Base-by-base conservation (phyloP, 2,797 vertebrate species). In the Danio jaintianensis region DNA sequence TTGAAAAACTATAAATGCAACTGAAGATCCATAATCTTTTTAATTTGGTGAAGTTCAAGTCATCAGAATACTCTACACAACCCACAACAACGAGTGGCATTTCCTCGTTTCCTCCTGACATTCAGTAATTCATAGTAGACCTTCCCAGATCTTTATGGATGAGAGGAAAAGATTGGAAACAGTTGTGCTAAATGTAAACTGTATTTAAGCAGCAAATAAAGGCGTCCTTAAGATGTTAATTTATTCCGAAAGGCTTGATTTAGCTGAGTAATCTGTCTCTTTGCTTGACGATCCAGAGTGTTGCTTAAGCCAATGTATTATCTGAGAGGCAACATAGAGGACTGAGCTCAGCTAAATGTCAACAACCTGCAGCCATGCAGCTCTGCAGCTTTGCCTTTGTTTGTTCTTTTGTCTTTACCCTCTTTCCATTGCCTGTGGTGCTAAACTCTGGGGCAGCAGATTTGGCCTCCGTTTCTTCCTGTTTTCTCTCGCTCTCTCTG, bases 311-410 rank as follows among this genome's bases (percentile, higher is more conserved):
- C 72, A 62, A 63, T 64, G 58, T 75, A 73, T 85, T 80, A 66
- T 82, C 72, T 79, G 85, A 78, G 58, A 68, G 64, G 83, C 85
- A 84, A 74, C 82, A 82, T 63, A 72, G 73, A 82, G 82, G 38
- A 84, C 73, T 74, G 66, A 84, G 85, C 83, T 66, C 83, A 81
- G 84, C 61, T 83, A 86, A 89, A 88, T 89, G 87, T 88, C 86
- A 86, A 45, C 73, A 77, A 55, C 73, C 68, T 66, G 47, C 40
- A 73, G 78, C 78, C 63, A 58, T 47, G 50, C 63, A 68, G 64
- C 64, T 56, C 20, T 63, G 59, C 56, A 62, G 85, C 78, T 84
- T 79, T 79, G 82, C 59, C 83, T 85, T 73, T 83, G 81, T 83
- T 87, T 87, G 84, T 86, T 86, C 79, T 83, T 77, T 81, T 83